Base-by-base conservation (phyloP, 1,140 invertebrate species). In the Heterodera schachtii region DNA sequence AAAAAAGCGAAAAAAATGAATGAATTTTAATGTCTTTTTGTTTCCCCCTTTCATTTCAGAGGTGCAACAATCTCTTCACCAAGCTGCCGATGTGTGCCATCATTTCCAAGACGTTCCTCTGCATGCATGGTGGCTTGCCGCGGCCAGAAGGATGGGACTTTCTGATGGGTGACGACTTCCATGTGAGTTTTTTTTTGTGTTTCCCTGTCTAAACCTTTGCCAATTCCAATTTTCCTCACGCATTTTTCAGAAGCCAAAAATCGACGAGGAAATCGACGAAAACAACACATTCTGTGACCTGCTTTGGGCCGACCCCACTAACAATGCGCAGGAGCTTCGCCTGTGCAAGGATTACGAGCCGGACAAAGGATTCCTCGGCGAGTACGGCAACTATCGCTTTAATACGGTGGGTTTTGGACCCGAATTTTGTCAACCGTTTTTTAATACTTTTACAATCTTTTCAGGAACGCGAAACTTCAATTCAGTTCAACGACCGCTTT, bases 251-350 rank as follows among this genome's bases (percentile, higher is more conserved):
- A 76, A 76, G 75, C 75, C 75, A 76, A 76, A 76, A 44, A 21
- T 8, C 49, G 57, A 76, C n/a, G 44, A 52, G n/a, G 75, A 76
- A 43, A 43, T 64, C 8, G 75, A 76, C 46, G 47, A 57, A 19
- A n/a, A 5, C 19, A 76, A 57, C 57, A 8, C 57, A 41, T 75
- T 75, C 52, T 43, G 43, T 41, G 75, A 76, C 47, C 66, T 76
- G n/a, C 75, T 76, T 21, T 76, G 75, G 75, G 75, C 75, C 8
- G 75, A 76, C 19, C 75, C 75, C 66, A 76, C 75, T 44, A 76
- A 76, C 66, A 76, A 76, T 76, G 31, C 66, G 3, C 13, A 64
- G 4, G 16, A 64, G 57, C 57, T 64, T n/a, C 57, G 57, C 3
- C 57, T 64, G 3, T 5, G 16, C 19, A 64, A 64, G 16, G 2